Base-by-base conservation (phyloP, 2,888 invertebrate species). In the Falcaria lacertinaria region DNA sequence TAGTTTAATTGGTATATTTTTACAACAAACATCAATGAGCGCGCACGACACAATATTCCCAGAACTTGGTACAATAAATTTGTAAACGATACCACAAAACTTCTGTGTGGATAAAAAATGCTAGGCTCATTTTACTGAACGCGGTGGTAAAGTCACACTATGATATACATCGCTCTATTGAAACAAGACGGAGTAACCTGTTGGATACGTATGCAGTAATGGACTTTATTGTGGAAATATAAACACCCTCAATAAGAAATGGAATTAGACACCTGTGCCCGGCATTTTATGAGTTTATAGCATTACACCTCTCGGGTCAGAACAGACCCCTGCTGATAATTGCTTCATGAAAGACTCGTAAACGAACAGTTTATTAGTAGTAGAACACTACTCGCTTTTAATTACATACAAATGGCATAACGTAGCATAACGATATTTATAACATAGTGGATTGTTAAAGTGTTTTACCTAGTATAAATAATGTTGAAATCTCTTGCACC, bases 11-110 rank as follows among this genome's bases (percentile, higher is more conserved):
- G 75, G 66, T 62, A 53, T 52, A 53, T 70, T 60, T 76, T 72
- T 69, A 76, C 66, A 71, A 74, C 68, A 73, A 76, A 74, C 72
- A 72, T 79, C 74, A 81, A 82, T 78, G 80, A 79, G 72, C 57
- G 64, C 67, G 66, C 70, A 74, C 64, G 67, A 72, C 70, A 71
- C 69, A 64, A 65, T 64, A 56, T 88, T 88, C 86, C 57, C 64
- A 80, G 88, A 86, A 86, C 67, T 72, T 62, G 57, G 59, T 61
- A 65, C 73, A 78, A 78, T 87, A 86, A 88, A 87, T 80, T 75
- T 86, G 85, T 88, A 86, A 85, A 80, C 74, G 78, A 74, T 79
- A 78, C 83, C 83, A 79, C 82, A 80, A 76, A 82, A 88, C 88
- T 88, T 80, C 88, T 88, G 88, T 84, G 64, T 65, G 53, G 62